phyloP scores from a whole-genome alignment of 1,140 invertebrate genomes.

The Monochamus saltuarius region DNA sequence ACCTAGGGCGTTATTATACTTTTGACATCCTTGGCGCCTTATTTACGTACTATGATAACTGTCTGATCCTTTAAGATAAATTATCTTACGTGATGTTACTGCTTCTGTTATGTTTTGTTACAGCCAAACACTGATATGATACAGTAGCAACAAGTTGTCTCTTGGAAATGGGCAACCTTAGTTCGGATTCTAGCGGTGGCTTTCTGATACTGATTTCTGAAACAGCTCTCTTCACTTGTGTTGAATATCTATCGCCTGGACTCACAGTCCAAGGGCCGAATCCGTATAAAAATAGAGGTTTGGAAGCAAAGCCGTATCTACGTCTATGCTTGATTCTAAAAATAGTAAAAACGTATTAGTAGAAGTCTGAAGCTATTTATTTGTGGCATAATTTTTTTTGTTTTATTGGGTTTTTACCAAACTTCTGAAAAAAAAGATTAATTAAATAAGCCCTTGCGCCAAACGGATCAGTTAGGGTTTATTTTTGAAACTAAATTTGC shows the following conservation, averaged over 20 bases:
- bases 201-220: constrained; percentile 51
- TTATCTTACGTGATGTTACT: constrained; percentile 20
- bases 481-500: too few relatives aligned
- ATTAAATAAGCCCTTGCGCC: too few relatives aligned
- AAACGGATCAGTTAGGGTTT: too few relatives aligned
- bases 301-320: constrained; percentile 51
- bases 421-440: too few relatives aligned
- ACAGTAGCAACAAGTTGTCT: constrained; percentile 52
- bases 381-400: too few relatives aligned
- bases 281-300: constrained; percentile 54
- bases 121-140: constrained; percentile 41
- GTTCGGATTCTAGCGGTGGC: constrained; percentile 45
- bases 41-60: too few relatives aligned
- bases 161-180: constrained; percentile 52
- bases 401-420: too few relatives aligned
- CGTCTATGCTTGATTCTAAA: constrained; percentile 45
- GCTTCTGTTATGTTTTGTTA: constrained; percentile 1
- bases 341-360: neutral
- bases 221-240: constrained; percentile 52
- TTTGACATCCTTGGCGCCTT: too few relatives aligned
- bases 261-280: constrained; percentile 56
- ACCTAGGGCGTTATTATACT: too few relatives aligned
- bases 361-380: too few relatives aligned
- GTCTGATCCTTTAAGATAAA: too few relatives aligned
- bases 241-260: constrained; percentile 51